Conservation (phyloP, 1,140 invertebrate genomes). For the Tetramorium parvispinum region DNA sequence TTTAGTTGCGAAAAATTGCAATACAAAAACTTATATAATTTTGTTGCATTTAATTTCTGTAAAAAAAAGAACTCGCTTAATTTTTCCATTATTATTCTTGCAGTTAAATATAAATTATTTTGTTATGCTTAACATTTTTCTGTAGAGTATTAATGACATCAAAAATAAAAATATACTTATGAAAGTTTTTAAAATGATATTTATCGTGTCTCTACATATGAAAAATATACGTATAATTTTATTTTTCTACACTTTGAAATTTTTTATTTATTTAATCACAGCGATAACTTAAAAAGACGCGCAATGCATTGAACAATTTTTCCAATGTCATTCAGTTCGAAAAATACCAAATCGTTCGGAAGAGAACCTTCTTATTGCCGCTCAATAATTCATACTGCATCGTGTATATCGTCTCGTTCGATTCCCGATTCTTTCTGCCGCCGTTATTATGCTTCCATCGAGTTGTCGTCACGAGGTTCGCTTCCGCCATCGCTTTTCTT, state of each 20-base stretch:
- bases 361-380: background rate
- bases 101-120: background rate
- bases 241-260: background rate
- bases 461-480: conserved; percentile 13
- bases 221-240: background rate
- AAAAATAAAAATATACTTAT: background rate
- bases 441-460: conserved; percentile 3
- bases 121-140: background rate
- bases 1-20: conserved; percentile 1
- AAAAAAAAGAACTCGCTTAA: no score
- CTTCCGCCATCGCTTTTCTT: conserved; percentile 10
- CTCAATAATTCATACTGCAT: conserved; percentile 30
- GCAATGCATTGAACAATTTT: background rate
- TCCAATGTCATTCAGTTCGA: background rate
- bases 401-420: conserved; percentile 10
- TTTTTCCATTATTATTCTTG: background rate
- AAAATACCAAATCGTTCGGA: conserved; percentile 1
- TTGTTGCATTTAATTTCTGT: background rate
- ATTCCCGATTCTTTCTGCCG: conserved; percentile 21
- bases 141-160: background rate
- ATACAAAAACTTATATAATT: background rate
- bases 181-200: background rate
- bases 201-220: background rate
- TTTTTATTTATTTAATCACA: background rate
- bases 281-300: background rate